Base-by-base conservation (phyloP, 1,140 invertebrate genomes). In the Sycobia sp. region DNA sequence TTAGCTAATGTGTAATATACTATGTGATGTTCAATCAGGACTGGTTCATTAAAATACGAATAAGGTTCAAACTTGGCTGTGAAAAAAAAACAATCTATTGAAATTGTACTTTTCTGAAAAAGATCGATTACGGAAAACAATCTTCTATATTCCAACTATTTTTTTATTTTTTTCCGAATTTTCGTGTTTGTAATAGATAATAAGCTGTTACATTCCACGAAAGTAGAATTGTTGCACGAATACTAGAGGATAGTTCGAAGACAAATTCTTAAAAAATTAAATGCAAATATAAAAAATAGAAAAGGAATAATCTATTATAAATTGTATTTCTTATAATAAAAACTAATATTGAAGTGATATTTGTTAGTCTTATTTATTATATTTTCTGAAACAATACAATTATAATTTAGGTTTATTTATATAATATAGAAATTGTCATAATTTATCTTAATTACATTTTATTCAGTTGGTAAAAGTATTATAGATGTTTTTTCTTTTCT, bases 201-300 rank as follows among this genome's bases (percentile, higher is more conserved):
- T 55, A 47, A 55, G 14, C 61, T 46, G 44, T 47, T 53, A 58
- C 72, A 72, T 58, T 75, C 69, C 72, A 78, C 74, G 20, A 77
- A 72, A 14, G 71, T 70, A 36, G 69, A 67, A 64, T 69, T 70
- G 39, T 62, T 71, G 8, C n/a, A n/a, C n/a, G n/a, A n/a, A n/a
- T n/a, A n/a, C n/a, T n/a, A n/a, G n/a, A n/a, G n/a, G n/a, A n/a
- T n/a, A n/a, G n/a, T n/a, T n/a, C n/a, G n/a, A n/a, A n/a, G n/a
- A n/a, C n/a, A n/a, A n/a, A n/a, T n/a, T n/a, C n/a, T n/a, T n/a
- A n/a, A n/a, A n/a, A n/a, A n/a, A n/a, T n/a, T n/a, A n/a, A n/a
- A n/a, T n/a, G n/a, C n/a, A n/a, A n/a, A n/a, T n/a, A n/a, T n/a
- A n/a, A n/a, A n/a, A n/a, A n/a, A n/a, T n/a, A n/a, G n/a, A n/a